phyloP scores from a whole-genome alignment of 2,888 invertebrate species.

The Amitus sp. region DNA sequence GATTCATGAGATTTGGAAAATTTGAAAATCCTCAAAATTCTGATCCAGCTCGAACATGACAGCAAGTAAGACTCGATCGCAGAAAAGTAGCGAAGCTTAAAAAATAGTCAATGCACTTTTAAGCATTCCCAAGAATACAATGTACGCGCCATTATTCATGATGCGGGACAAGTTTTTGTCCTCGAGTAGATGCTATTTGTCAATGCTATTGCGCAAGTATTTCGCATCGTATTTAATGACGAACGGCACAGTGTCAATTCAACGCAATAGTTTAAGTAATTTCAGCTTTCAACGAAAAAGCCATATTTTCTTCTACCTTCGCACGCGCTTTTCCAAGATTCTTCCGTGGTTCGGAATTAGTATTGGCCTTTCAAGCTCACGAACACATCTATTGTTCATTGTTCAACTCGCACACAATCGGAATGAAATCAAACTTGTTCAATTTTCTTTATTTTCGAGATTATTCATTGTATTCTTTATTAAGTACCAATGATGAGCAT shows the following conservation, averaged over 20 bases:
- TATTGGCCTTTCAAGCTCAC: conserved; percentile 19
- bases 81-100: conserved; percentile 12
- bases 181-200: conserved; percentile 36
- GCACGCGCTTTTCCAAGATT: conserved; percentile 14
- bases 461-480: too few relatives aligned
- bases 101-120: conserved; percentile 32
- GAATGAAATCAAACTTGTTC: not conserved
- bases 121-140: conserved; percentile 37
- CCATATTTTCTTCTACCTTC: conserved; percentile 10
- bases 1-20: too few relatives aligned
- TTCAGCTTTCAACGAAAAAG: conserved; percentile 3
- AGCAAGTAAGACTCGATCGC: conserved; percentile 6
- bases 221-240: conserved; percentile 36
- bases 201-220: conserved; percentile 34
- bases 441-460: conserved; percentile 13
- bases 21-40: too few relatives aligned
- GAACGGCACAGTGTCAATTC: conserved; percentile 30
- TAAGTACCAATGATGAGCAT: too few relatives aligned
- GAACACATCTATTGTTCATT: conserved; percentile 6
- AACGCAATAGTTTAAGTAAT: conserved; percentile 11
- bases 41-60: too few relatives aligned
- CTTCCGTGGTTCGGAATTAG: conserved; percentile 8
- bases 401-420: conserved; percentile 6
- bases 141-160: conserved; percentile 37
- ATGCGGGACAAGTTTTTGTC: conserved; percentile 36